Conservation (phyloP, 1,140 invertebrate species). For the Lasioglossum baleicum region DNA sequence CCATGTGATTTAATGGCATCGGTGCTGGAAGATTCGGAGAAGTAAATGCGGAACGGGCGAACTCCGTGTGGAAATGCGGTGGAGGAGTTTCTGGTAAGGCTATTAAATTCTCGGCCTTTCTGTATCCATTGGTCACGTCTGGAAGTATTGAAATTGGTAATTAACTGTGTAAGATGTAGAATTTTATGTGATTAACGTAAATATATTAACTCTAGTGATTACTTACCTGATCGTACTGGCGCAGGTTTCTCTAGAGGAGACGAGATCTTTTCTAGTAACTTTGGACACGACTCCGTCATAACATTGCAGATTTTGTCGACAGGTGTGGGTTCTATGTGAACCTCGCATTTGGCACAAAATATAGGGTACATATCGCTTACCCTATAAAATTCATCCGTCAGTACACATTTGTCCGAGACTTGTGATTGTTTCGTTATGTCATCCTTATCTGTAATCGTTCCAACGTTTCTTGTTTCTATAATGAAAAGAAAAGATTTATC, state of each 20-base stretch:
- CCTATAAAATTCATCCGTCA: slow-evolving; percentile 61
- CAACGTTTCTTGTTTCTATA: slow-evolving; percentile 36
- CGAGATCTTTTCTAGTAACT: slow-evolving; percentile 35
- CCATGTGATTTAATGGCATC: neutral
- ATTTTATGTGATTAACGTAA: neutral
- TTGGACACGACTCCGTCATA: slow-evolving; percentile 45
- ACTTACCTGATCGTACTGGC: slow-evolving; percentile 14
- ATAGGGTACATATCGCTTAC: slow-evolving; percentile 60
- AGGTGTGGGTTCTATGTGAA: slow-evolving; percentile 32
- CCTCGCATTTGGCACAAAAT: slow-evolving; percentile 65
- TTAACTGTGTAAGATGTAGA: neutral
- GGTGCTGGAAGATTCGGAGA: neutral
- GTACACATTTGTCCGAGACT: slow-evolving; percentile 48
- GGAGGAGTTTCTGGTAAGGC: neutral
- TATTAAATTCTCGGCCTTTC: neutral
- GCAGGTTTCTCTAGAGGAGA: slow-evolving; percentile 1
- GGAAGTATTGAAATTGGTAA: neutral
- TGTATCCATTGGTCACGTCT: neutral
- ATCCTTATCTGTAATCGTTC: slow-evolving; percentile 46
- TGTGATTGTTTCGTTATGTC: slow-evolving; percentile 11
- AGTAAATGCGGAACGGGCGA: neutral
- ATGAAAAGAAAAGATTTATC: neutral
- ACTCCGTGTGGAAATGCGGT: neutral
- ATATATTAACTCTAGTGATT: neutral
- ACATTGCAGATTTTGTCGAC: slow-evolving; percentile 62